Percentiles rank a stretch among this genome's conserved stretches.
Evolutionary conservation across 30 jellyfish, hydroid and myxozoan genomes (phyloP).

Genomic region (Hydra vulgaris): DNA sequence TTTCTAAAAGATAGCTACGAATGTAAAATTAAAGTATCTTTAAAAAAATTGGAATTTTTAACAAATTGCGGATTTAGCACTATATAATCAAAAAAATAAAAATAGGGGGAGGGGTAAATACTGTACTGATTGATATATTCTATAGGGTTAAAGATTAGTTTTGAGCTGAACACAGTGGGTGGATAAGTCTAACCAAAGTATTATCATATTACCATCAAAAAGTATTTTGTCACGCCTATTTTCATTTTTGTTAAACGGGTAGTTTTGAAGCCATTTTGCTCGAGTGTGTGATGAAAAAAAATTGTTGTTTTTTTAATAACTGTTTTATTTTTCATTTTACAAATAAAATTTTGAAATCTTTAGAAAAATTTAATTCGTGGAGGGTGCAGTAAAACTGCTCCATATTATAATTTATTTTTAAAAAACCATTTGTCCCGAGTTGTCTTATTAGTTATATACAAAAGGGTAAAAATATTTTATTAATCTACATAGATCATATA

Average conservation of each 20-base stretch:
- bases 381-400: too few species aligned
- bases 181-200: neutral
- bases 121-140: neutral
- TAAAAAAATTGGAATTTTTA: neutral
- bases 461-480: too few species aligned
- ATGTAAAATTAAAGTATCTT: neutral
- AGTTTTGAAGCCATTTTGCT: neutral
- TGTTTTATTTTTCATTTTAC: too few species aligned
- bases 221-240: neutral
- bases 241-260: neutral
- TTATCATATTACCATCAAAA: neutral
- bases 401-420: too few species aligned
- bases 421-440: too few species aligned
- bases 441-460: too few species aligned
- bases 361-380: too few species aligned
- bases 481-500: too few species aligned
- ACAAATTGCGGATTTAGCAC: neutral
- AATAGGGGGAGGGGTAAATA: neutral
- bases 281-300: neutral
- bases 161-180: neutral
- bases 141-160: neutral
- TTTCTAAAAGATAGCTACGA: neutral
- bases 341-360: too few species aligned
- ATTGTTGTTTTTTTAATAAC: too few species aligned
- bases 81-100: neutral